Conservation (phyloP, 2,113 vertebrate genomes). For the Motacilla tschutschensis region DNA sequence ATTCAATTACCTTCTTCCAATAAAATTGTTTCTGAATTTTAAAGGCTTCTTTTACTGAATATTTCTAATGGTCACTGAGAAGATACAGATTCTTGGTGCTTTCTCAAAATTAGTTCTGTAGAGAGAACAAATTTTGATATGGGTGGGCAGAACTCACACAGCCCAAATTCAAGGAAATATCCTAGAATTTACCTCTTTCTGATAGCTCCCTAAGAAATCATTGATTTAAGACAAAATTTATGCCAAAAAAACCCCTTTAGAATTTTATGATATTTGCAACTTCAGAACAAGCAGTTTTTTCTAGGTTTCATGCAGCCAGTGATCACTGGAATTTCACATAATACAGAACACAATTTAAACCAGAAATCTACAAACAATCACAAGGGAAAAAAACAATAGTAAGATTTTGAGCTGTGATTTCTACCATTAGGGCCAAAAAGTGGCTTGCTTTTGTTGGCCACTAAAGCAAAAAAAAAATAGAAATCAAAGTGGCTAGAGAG, state of each 20-base stretch:
- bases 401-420: not conserved
- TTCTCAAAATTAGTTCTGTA: not conserved
- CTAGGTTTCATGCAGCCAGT: not conserved
- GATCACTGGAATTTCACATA: not conserved
- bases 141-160: not conserved
- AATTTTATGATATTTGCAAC: not conserved
- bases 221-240: not conserved
- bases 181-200: not conserved
- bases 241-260: not conserved
- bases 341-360: not conserved
- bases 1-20: not conserved
- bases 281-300: not conserved
- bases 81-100: accelerated
- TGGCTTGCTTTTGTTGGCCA: not conserved
- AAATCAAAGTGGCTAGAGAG: not conserved
- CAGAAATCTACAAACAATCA: not conserved
- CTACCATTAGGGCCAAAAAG: not conserved
- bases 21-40: not conserved
- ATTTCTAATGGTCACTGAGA: not conserved
- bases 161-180: not conserved
- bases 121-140: not conserved
- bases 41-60: not conserved
- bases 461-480: not conserved
- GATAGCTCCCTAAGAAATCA: not conserved
- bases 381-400: not conserved